Percentiles rank a stretch among this genome's conserved stretches.
phyloP scores from a whole-genome alignment of 2,113 vertebrate species.

The Pluvianellus socialis region DNA sequence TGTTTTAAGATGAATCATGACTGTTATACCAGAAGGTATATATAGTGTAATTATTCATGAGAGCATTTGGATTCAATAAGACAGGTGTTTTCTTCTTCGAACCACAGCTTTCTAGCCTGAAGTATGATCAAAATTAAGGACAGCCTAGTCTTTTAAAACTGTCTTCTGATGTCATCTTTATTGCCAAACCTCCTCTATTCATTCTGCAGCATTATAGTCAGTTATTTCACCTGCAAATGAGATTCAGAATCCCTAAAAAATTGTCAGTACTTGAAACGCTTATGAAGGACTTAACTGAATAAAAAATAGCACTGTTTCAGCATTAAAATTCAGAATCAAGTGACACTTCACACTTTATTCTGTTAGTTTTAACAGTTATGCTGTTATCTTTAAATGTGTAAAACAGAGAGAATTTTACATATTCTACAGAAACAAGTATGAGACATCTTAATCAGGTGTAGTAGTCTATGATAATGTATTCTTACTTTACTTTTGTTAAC shows the following conservation, averaged over 20 bases:
- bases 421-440: constrained; percentile 32
- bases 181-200: not conserved
- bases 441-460: constrained; percentile 62
- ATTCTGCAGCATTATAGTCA: not conserved
- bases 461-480: constrained; percentile 50
- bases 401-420: constrained; percentile 34
- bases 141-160: not conserved
- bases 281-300: constrained; percentile 39
- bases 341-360: constrained; percentile 68
- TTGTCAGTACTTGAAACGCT: not conserved
- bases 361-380: constrained; percentile 62
- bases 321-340: constrained; percentile 64
- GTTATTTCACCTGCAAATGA: constrained; percentile 36
- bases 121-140: not conserved
- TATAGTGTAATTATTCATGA: not conserved
- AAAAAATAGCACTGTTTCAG: constrained; percentile 45
- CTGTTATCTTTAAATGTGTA: constrained; percentile 40
- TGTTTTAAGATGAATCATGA: not conserved
- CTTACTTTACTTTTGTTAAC: constrained; percentile 18
- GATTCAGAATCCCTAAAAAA: constrained; percentile 22
- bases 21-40: not conserved
- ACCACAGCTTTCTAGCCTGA: not conserved
- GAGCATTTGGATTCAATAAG: not conserved
- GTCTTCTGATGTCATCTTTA: not conserved
- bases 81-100: not conserved